Conservation (phyloP, 2,888 invertebrate species). For the Gari tellinella region DNA sequence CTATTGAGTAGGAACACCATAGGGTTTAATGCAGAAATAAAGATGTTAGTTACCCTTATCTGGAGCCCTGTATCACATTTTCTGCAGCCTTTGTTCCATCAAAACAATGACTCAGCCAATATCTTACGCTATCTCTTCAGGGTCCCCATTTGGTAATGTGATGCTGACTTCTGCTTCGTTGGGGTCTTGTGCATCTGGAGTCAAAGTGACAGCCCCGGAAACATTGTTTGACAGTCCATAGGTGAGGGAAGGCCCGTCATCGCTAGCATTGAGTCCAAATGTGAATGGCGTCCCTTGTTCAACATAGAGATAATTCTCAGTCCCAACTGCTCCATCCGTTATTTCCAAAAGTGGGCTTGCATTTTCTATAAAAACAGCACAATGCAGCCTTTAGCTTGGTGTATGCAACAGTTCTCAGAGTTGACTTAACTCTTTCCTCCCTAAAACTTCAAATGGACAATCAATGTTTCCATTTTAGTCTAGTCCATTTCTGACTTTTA, state of each 20-base stretch:
- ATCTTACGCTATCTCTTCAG: constrained; percentile 31
- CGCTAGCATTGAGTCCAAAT: constrained; percentile 25
- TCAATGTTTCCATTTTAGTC: too few species aligned
- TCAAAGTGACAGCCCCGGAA: constrained; percentile 20
- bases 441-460: background rate
- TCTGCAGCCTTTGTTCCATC: too few species aligned
- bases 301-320: constrained; percentile 13
- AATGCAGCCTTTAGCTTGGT: background rate
- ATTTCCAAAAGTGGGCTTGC: constrained; percentile 4
- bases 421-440: too few species aligned
- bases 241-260: constrained; percentile 22
- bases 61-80: too few species aligned
- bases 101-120: too few species aligned
- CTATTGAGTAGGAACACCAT: too few species aligned
- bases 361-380: constrained; percentile 17
- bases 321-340: constrained; percentile 1
- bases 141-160: constrained; percentile 17
- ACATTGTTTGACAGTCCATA: constrained; percentile 26
- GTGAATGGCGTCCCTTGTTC: constrained; percentile 15
- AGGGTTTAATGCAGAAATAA: too few species aligned
- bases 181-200: constrained; percentile 7
- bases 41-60: too few species aligned
- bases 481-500: too few species aligned
- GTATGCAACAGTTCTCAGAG: too few species aligned
- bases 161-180: constrained; percentile 35